Percentiles rank a stretch among this genome's conserved stretches.
phyloP scores from a whole-genome alignment of 2,888 invertebrate species.

The Parasteatoda lunata region DNA sequence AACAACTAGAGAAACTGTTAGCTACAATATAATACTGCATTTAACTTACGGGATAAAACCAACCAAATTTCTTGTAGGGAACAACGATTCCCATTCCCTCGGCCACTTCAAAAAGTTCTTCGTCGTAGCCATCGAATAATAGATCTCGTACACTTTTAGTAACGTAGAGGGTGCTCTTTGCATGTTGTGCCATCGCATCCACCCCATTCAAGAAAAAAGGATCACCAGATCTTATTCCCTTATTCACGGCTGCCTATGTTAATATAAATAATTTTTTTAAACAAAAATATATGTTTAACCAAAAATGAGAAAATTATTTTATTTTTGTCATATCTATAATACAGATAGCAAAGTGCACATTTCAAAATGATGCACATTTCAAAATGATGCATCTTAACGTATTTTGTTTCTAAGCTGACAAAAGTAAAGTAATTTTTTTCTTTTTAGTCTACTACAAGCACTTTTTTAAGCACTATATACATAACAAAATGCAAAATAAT shows the following conservation, averaged over 20 bases:
- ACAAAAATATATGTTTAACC: background rate
- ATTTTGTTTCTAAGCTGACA: no score
- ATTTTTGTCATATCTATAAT: no score
- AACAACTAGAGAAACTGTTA: no score
- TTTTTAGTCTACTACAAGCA: no score
- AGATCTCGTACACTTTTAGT: slow-evolving; percentile 61
- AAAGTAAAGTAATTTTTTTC: no score
- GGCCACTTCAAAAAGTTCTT: slow-evolving; percentile 48
- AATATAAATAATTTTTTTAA: background rate
- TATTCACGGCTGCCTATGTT: slow-evolving; percentile 77
- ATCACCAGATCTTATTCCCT: slow-evolving; percentile 77
- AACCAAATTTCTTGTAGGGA: slow-evolving; percentile 86
- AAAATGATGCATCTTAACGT: no score
- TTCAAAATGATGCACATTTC: no score
- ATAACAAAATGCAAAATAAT: no score
- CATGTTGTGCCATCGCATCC: slow-evolving; percentile 51
- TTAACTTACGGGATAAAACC: slow-evolving; percentile 85
- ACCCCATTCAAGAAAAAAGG: slow-evolving; percentile 48
- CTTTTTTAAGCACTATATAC: no score
- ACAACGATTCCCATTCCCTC: slow-evolving; percentile 72
- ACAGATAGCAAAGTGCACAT: no score
- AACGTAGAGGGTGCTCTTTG: slow-evolving; percentile 56
- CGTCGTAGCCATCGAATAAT: slow-evolving; percentile 70
- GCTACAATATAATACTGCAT: no score
- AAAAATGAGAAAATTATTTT: no score